These are phyloP conservation scores for Aspiorhynchus laticeps DNA, from an alignment of 2,113 vertebrate species.

Conservation along the genomic window DNA sequence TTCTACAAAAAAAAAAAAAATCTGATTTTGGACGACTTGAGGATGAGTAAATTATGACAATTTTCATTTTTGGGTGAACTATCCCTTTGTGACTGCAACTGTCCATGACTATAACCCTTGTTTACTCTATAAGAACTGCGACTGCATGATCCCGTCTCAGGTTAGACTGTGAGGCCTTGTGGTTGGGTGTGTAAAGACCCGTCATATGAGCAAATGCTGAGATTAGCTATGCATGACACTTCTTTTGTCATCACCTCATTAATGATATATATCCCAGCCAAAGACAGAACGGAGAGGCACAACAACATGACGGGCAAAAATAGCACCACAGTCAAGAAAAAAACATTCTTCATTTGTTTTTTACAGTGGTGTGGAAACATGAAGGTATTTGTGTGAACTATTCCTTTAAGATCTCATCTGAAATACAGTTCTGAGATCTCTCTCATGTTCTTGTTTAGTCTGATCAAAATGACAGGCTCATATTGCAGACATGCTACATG, in stretches of 20 bases:
- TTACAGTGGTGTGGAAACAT: not conserved
- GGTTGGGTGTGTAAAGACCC: constrained; percentile 12
- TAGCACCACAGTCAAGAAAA: constrained; percentile 21
- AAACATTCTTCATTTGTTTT: constrained; percentile 4
- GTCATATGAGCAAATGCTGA: constrained; percentile 24
- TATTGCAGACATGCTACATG: not conserved
- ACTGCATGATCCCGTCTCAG: not conserved
- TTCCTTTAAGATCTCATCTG: not conserved
- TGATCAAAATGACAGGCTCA: not conserved
- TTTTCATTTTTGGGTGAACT: not conserved
- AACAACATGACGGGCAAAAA: constrained; percentile 22
- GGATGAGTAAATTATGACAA: not conserved
- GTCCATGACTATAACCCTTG: not conserved
- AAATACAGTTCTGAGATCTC: not conserved
- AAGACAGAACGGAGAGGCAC: constrained; percentile 21
- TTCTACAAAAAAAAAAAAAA: too few species aligned
- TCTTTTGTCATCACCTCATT: constrained; percentile 54
- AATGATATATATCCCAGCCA: not conserved
- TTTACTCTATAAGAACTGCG: not conserved
- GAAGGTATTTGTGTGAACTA: not conserved
- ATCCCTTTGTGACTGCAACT: not conserved
- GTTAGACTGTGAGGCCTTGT: not conserved
- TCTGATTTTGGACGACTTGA: too few species aligned
- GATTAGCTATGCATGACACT: constrained; percentile 39
- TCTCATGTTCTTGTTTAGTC: not conserved